Conservation (phyloP, 2,888 invertebrate species). For the Amphipyra tragopoginis region DNA sequence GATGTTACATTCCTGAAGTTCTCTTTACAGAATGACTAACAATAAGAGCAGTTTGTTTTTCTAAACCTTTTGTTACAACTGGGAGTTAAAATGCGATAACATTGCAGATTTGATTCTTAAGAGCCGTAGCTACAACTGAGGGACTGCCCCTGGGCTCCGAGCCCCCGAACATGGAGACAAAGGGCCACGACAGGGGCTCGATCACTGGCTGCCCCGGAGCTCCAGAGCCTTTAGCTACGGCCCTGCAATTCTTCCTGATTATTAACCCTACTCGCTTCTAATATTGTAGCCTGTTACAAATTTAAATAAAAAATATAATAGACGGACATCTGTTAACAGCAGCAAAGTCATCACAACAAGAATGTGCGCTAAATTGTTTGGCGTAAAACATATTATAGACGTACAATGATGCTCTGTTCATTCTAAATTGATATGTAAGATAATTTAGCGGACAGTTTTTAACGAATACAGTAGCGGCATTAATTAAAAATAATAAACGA, state of each 20-base stretch:
- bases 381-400: constrained; percentile 15
- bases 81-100: constrained; percentile 8
- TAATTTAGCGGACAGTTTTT: constrained; percentile 32
- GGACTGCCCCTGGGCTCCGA: no score
- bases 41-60: constrained; percentile 19
- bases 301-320: not conserved
- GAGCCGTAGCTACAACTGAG: no score
- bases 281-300: not conserved
- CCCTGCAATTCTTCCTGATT: no score
- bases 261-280: not conserved
- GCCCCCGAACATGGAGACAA: no score
- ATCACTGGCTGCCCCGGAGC: no score
- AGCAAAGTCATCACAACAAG: constrained; percentile 21
- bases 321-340: constrained; percentile 13
- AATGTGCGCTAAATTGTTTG: constrained; percentile 30
- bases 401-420: constrained; percentile 24
- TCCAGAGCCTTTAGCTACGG: no score
- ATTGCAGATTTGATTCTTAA: constrained; percentile 1
- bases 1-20: constrained; percentile 30
- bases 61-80: constrained; percentile 10
- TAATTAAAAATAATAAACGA: constrained; percentile 60
- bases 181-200: no score
- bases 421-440: constrained; percentile 41
- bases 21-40: constrained; percentile 27
- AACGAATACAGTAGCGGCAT: constrained; percentile 47